These are phyloP conservation scores for Tetheella fluctuosa DNA, from an alignment of 2,888 invertebrate species.

Conservation along the genomic window DNA sequence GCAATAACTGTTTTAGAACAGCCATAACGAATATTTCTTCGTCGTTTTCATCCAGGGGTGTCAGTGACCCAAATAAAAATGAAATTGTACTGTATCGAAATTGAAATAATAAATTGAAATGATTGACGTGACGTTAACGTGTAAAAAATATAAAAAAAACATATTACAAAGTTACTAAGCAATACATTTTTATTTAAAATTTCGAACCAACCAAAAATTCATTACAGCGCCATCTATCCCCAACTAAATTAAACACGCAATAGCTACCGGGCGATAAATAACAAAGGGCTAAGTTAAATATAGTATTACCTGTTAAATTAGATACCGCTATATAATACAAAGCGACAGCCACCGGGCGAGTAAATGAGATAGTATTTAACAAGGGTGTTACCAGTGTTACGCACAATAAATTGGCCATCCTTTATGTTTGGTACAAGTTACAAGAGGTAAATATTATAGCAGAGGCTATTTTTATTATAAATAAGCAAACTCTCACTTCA, in stretches of 20 bases:
- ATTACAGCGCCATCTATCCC: neutral
- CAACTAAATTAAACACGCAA: neutral
- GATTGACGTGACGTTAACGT: too few species aligned
- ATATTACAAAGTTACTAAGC: too few species aligned
- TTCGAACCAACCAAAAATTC: neutral
- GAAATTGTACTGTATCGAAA: too few species aligned
- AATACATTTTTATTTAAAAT: too few species aligned
- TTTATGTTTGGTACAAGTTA: neutral
- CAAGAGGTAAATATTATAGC: neutral
- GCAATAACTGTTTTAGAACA: too few species aligned
- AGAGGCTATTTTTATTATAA: neutral
- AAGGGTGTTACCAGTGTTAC: constrained; percentile 5
- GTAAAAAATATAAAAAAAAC: too few species aligned
- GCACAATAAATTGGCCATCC: constrained; percentile 5
- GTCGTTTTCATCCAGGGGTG: too few species aligned
- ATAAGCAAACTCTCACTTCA: too few species aligned
- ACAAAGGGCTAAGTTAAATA: neutral
- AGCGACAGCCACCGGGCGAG: neutral
- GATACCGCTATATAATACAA: constrained; percentile 1
- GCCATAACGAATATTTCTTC: too few species aligned
- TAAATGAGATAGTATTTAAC: constrained; percentile 8
- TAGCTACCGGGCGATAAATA: neutral
- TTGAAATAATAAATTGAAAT: too few species aligned
- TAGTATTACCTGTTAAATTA: constrained; percentile 2
- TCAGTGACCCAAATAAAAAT: too few species aligned